Evolutionary conservation across 2,797 vertebrate species (phyloP), one percentile per base, ranked within the genome.

Genomic region (Hydrolagus colliei): DNA sequence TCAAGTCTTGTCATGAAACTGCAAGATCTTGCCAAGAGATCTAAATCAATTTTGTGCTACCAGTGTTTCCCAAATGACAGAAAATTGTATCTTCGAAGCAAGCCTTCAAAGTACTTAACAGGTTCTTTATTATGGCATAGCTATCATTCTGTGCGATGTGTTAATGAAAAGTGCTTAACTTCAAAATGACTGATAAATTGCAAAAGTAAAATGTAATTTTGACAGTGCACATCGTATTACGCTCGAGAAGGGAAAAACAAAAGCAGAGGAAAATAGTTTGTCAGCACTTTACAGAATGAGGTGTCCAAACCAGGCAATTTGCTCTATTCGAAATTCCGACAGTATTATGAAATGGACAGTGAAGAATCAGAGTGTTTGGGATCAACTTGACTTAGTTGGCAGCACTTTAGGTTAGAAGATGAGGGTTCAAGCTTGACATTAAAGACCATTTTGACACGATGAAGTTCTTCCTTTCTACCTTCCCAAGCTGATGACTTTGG

Each of bases 171-270:
- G 65, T 20, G 6, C 18, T 41, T 84, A 84, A 16, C 65, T 71
- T 84, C 32, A 71, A 52, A 41, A 71, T 84, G 79, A 84, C n/a
- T 68, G 79, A 71, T 67, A 84, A 84, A 84, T 84, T 84, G 79
- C 9, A n/a, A 20, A 84, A 71, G 71, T 16, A 35, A 63, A 41
- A 20, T 84, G 32, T 35, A 84, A 71, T 84, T 41, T 71, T 84
- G 35, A 1, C 22, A 67, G 61, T 65, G 18, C 67, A 35, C 65
- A 35, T 41, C 2, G 18, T 20, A 77, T 20, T 77, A 61, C 71
- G 65, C 16, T 84, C 16, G 18, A 35, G 3, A 52, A 18, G 8
- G 52, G 65, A 71, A 71, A 82, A 80, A 65, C 41, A 52, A 41
- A 67, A 41, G 65, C 9, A 68, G 16, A 63, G 63, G 65, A 82